A percentile compares a stretch with the other conserved stretches of the same genome.
These are phyloP conservation scores for Cataglyphis livida DNA, from an alignment of 2,888 invertebrate genomes.

Conservation along the genomic window DNA sequence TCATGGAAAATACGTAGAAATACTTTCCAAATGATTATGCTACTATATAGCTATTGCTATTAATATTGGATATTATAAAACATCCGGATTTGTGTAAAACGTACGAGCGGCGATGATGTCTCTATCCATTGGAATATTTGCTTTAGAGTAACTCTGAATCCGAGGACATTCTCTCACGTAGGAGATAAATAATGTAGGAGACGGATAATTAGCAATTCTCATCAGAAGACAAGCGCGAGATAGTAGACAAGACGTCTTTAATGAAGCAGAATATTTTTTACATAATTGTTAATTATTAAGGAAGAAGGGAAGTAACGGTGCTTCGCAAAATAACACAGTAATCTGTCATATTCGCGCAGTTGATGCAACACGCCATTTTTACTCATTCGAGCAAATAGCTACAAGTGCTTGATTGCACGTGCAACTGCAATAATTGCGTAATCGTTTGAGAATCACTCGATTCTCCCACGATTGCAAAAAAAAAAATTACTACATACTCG, in stretches of 20 bases:
- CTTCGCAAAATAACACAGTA: constrained; percentile 36
- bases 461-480: constrained; percentile 24
- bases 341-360: constrained; percentile 16
- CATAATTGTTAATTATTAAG: constrained; percentile 30
- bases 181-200: constrained; percentile 17
- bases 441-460: constrained; percentile 17
- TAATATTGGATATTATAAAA: background rate
- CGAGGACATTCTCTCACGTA: constrained; percentile 24
- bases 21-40: background rate
- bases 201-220: constrained; percentile 23
- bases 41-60: background rate
- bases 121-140: constrained; percentile 1
- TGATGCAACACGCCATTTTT: constrained; percentile 36
- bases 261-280: constrained; percentile 37
- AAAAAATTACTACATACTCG: background rate
- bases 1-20: background rate
- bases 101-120: background rate
- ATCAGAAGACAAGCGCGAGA: background rate
- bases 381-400: constrained; percentile 8
- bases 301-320: constrained; percentile 16
- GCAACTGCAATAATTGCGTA: constrained; percentile 37
- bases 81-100: background rate
- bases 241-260: constrained; percentile 15
- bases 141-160: constrained; percentile 9
- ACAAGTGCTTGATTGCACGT: constrained; percentile 4